Percentiles rank a stretch among this genome's conserved stretches.
phyloP scores from a whole-genome alignment of 2,797 vertebrate species.

The Cossypha dichroa region DNA sequence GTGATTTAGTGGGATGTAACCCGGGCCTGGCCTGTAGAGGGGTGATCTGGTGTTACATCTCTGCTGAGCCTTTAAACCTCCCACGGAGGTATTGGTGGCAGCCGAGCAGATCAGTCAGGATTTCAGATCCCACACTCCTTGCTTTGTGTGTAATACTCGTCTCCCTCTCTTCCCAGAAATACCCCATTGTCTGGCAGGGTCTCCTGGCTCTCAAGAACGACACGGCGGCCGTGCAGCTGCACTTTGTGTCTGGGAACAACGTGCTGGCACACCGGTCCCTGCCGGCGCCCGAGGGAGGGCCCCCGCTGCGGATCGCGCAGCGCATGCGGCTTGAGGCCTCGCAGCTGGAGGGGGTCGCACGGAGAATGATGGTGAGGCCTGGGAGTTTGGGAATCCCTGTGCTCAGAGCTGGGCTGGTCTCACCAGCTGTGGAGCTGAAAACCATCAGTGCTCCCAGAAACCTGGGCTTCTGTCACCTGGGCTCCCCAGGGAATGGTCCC shows the following conservation, averaged over 20 bases:
- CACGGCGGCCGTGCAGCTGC: conserved; percentile 95
- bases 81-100: accelerated
- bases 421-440: accelerated
- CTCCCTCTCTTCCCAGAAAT: conserved; percentile 82
- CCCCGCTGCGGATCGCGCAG: conserved; percentile 94
- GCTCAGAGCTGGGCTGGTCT: accelerated
- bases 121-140: background rate
- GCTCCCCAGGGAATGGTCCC: background rate
- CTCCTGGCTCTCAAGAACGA: conserved; percentile 96
- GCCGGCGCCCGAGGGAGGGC: conserved; percentile 91
- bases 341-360: conserved; percentile 93
- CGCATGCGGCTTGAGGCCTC: conserved; percentile 96
- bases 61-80: background rate
- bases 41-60: background rate
- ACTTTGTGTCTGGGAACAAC: conserved; percentile 97
- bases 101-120: accelerated
- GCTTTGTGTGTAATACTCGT: accelerated
- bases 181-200: conserved; percentile 99
- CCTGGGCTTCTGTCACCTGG: accelerated
- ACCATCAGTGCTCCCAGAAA: accelerated
- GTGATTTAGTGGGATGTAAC: background rate
- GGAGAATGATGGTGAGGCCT: conserved; percentile 92
- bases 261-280: conserved; percentile 93
- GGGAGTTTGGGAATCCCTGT: accelerated
- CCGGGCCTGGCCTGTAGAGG: accelerated